Conservation (phyloP, 1,140 invertebrate species). For the Uloborus diversus region DNA sequence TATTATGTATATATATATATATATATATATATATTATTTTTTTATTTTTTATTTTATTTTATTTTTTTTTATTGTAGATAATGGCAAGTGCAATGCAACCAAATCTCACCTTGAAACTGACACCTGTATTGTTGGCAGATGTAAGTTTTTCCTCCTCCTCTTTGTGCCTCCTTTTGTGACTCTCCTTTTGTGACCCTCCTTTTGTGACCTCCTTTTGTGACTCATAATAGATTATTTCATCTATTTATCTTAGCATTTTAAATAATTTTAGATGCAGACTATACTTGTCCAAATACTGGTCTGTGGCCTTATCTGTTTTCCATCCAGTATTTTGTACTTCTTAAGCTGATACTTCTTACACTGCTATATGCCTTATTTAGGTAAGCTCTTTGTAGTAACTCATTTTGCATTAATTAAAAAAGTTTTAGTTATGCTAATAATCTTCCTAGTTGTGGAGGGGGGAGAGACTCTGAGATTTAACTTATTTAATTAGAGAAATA, state of each 20-base stretch:
- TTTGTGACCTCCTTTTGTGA: neutral
- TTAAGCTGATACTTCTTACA: slow-evolving; percentile 66
- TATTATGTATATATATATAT: no score
- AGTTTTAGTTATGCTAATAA: neutral
- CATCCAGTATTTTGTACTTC: slow-evolving; percentile 66
- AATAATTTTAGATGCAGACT: slow-evolving; percentile 54
- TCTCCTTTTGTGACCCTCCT: neutral
- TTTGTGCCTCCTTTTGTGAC: neutral
- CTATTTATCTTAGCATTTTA: neutral
- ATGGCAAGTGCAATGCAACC: slow-evolving; percentile 26
- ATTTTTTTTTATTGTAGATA: slow-evolving; percentile 10
- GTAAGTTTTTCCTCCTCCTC: slow-evolving; percentile 8
- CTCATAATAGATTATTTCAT: no score
- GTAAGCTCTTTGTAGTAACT: slow-evolving; percentile 59
- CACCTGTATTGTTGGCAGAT: slow-evolving; percentile 30
- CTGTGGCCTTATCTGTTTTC: slow-evolving; percentile 65
- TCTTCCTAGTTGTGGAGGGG: no score
- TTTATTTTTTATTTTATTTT: neutral
- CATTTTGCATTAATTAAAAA: neutral
- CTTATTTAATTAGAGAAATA: no score
- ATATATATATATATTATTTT: no score
- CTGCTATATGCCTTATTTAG: slow-evolving; percentile 68
- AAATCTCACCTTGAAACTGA: slow-evolving; percentile 1
- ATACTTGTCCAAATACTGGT: slow-evolving; percentile 64
- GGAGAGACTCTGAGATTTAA: no score